phyloP scores from a whole-genome alignment of 2,113 vertebrate species.

The Cettia cetti region DNA sequence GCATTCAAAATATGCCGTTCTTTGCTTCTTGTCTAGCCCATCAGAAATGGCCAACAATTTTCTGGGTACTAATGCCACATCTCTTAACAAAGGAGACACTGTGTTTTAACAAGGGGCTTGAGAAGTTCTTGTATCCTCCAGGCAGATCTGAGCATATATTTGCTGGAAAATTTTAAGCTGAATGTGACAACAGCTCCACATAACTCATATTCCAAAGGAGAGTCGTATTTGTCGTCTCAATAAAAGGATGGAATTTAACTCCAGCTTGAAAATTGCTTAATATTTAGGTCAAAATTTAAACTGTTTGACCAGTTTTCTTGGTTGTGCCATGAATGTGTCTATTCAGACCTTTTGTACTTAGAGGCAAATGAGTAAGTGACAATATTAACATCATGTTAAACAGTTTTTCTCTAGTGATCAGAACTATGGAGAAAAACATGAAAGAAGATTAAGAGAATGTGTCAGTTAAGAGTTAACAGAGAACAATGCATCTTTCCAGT shows the following conservation, averaged over 20 bases:
- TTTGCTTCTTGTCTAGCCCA: background rate
- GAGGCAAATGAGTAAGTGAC: background rate
- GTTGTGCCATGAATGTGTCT: background rate
- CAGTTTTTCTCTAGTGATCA: background rate
- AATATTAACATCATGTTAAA: background rate
- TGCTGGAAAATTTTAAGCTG: background rate
- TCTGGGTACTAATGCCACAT: background rate
- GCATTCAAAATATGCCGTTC: background rate
- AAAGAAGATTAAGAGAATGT: background rate
- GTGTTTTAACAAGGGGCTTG: background rate
- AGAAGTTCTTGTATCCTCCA: background rate
- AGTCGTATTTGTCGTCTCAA: fast-evolving
- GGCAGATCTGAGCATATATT: background rate
- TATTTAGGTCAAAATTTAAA: background rate
- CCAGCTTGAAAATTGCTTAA: background rate
- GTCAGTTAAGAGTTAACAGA: background rate
- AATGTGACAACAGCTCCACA: background rate
- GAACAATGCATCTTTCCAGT: background rate
- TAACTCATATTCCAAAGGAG: background rate
- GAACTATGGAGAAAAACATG: background rate
- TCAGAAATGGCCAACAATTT: background rate
- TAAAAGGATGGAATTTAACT: background rate
- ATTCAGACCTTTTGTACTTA: background rate
- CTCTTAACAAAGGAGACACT: background rate
- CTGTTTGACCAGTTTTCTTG: background rate